Base-by-base conservation (phyloP, 30 jellyfish, hydroid and myxozoan genomes). In the Hydractinia symbiolongicarpus region DNA sequence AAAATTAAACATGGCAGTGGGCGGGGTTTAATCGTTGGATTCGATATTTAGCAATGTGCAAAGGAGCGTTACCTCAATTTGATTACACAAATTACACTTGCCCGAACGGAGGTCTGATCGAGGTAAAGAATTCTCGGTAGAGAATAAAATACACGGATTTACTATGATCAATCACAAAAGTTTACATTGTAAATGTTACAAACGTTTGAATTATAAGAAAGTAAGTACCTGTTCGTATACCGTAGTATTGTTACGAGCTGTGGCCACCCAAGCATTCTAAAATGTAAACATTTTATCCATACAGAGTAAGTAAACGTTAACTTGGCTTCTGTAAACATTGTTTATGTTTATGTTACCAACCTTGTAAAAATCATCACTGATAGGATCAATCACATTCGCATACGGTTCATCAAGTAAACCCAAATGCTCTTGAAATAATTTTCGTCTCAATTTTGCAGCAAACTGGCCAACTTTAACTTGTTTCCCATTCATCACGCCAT, bases 381-480 rank as follows among this genome's bases (percentile, higher is more conserved):
- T 61, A 20, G 98, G 98, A 78, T 91, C 98, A 16, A 50, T 50
- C 57, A 87, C 95, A 79, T 72, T 56, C 50, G 61, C 86, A 9
- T 77, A 82, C 10, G 84, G 80, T 17, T 91, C 82, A 15, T 67
- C 49, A 19, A 91, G 72, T 64, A 84, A 62, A 13, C 96, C 98
- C 49, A 91, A 80, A 69, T 91, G 98, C 72, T 91, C 98, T 64
- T 85, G 83, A 61, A 77, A 86, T 15, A 91, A 55, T n/a, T 87
- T 76, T 60, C 73, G 56, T 56, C 98, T 76, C 66, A 91, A 52
- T 54, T 82, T 79, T 6, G 85, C 78, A 5, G 93, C 98, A 79
- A 86, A 91, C 54, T 76, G 77, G 52, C 98, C 98, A 50, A 88
- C 98, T 74, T 83, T 79, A 53, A 79, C 88, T 15, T 78, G 82